phyloP scores from a whole-genome alignment of 2,797 vertebrate species.

The Paedocypris micromegethes region DNA sequence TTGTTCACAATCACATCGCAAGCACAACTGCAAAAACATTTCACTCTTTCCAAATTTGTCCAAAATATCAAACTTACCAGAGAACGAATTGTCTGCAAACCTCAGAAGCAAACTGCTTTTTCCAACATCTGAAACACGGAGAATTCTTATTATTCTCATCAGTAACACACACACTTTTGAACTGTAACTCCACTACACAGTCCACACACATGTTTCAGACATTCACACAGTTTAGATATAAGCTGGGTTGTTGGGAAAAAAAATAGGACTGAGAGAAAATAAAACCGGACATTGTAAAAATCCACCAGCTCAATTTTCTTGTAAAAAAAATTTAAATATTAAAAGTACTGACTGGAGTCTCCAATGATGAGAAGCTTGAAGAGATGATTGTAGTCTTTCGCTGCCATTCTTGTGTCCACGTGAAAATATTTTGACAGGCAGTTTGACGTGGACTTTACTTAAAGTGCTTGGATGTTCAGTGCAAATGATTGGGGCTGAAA shows the following conservation, averaged over 20 bases:
- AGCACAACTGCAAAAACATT: too few relatives aligned
- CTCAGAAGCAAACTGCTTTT: slow-evolving; percentile 81
- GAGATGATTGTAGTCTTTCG: slow-evolving; percentile 79
- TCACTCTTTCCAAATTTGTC: too few relatives aligned
- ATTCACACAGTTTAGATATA: too few relatives aligned
- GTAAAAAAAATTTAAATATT: background rate
- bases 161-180: background rate
- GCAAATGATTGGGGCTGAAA: slow-evolving; percentile 1
- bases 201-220: too few relatives aligned
- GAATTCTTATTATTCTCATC: slow-evolving; percentile 6
- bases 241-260: too few relatives aligned
- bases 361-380: slow-evolving; percentile 84
- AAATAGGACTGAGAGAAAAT: too few relatives aligned
- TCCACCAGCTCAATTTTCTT: too few relatives aligned
- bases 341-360: slow-evolving; percentile 75
- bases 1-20: too few relatives aligned
- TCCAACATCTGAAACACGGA: slow-evolving; percentile 69
- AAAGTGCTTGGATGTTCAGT: slow-evolving; percentile 17
- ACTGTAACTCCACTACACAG: too few relatives aligned
- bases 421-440: slow-evolving; percentile 44
- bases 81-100: slow-evolving; percentile 81
- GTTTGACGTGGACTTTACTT: slow-evolving; percentile 8
- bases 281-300: too few relatives aligned
- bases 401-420: slow-evolving; percentile 63
- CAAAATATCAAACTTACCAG: slow-evolving; percentile 63